Evolutionary conservation across 2,797 vertebrate genomes (phyloP), one percentile per base, ranked within the genome.

Genomic region (Novumbra hubbsi): DNA sequence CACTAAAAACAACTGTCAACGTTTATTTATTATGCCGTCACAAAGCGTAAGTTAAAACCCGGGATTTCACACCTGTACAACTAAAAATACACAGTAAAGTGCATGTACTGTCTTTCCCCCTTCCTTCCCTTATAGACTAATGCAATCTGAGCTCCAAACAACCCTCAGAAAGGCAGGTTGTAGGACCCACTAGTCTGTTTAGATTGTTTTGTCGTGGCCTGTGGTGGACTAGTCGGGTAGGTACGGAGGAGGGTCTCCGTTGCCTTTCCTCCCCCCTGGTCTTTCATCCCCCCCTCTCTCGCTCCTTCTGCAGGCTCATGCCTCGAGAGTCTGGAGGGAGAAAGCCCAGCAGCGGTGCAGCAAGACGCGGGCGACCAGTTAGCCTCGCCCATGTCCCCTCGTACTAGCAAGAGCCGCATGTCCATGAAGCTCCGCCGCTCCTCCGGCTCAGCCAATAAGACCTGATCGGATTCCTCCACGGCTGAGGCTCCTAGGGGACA

Each of bases 321-420:
- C 94, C 93, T 95, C 89, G 96, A 97, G 94, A 96, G 90, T 93
- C 94, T 95, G 91, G 93, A 84, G 93, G 94, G 91, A 90, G 96
- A 98, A 94, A 93, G 92, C 92, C 93, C 95, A 85, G 90, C 89
- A 89, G 91, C 90, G 83, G 89, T 77, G 78, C 66, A 91, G 87
- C 90, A 89, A 89, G 94, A 95, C 72, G 94, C 94, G 94, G 95
- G 93, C 91, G 96, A 98, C 90, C 55, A 60, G 55, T 94, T 96
- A 82, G 94, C 96, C 74, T 99, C 96, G 88, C 96, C 97, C 88
- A 96, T 98, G 93, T 99, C 96, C 89, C 96, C 97, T 91, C 96
- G 97, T 91, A 96, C 96, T 95, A 98, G 96, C 95, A 99, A 98
- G 93, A 98, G 95, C 88, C 97, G 97, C 87, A 96, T 99, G 96